Conservation (phyloP, 2,113 vertebrate species). For the Pedionomus torquatus region DNA sequence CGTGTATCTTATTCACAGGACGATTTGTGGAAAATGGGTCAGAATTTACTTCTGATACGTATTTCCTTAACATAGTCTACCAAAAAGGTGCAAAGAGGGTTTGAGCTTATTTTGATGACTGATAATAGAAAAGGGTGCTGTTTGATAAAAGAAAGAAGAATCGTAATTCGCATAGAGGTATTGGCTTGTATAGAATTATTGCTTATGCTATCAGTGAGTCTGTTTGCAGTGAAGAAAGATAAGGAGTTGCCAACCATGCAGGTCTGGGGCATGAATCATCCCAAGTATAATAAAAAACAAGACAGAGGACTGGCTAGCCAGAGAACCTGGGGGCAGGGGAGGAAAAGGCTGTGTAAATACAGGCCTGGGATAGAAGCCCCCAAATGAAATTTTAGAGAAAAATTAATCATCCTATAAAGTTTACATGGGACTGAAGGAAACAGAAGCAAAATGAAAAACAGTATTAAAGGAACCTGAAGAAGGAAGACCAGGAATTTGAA, state of each 20-base stretch:
- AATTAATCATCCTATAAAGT: neutral
- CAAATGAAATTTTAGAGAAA: neutral
- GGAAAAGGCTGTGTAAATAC: neutral
- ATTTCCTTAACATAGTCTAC: neutral
- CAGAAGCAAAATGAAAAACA: neutral
- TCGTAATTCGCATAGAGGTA: rapidly evolving
- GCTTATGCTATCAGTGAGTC: neutral
- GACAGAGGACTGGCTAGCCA: neutral
- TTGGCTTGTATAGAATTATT: neutral
- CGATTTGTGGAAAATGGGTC: neutral
- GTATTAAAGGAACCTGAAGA: neutral
- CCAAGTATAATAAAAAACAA: neutral
- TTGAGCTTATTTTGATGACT: neutral
- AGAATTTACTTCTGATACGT: neutral
- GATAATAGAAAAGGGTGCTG: neutral
- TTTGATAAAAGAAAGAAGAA: neutral
- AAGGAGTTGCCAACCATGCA: neutral
- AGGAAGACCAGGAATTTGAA: neutral
- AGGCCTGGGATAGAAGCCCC: neutral
- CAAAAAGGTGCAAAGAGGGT: neutral
- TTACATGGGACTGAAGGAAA: neutral
- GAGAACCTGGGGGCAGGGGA: neutral
- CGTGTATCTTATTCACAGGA: neutral
- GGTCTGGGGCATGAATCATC: neutral
- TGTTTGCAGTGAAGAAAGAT: neutral